Evolutionary conservation across 2,888 invertebrate genomes (phyloP).

Genomic region (Pteria penguin): DNA sequence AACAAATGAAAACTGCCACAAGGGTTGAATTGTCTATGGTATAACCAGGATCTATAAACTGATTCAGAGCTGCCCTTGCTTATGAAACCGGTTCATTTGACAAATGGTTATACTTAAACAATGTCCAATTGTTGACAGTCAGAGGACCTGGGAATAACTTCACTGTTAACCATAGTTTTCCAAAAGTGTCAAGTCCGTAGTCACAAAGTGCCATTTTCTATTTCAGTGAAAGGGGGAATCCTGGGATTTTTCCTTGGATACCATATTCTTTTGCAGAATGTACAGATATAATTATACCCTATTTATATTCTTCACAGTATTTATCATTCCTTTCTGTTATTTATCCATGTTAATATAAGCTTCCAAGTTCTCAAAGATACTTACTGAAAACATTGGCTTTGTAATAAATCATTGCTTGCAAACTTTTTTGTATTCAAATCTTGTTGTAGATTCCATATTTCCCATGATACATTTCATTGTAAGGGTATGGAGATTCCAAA

Average conservation of each 20-base stretch:
- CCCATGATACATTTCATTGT: slow-evolving; percentile 94
- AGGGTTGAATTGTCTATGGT: slow-evolving; percentile 47
- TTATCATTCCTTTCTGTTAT: slow-evolving; percentile 97
- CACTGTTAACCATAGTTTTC: slow-evolving; percentile 73
- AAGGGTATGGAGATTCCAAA: slow-evolving; percentile 95
- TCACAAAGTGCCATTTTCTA: slow-evolving; percentile 74
- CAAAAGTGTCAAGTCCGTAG: slow-evolving; percentile 70
- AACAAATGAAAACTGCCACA: slow-evolving; percentile 85
- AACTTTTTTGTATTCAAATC: slow-evolving; percentile 96
- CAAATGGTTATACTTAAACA: slow-evolving; percentile 95
- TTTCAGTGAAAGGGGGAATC: slow-evolving; percentile 91
- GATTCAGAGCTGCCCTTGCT: slow-evolving; percentile 82
- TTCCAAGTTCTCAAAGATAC: slow-evolving; percentile 97
- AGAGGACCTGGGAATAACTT: slow-evolving; percentile 63
- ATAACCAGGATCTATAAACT: slow-evolving; percentile 43
- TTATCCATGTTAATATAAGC: slow-evolving; percentile 98
- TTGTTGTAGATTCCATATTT: slow-evolving; percentile 93
- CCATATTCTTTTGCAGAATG: slow-evolving; percentile 64
- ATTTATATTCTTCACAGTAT: slow-evolving; percentile 96
- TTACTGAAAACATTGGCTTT: slow-evolving; percentile 97
- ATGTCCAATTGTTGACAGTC: slow-evolving; percentile 96
- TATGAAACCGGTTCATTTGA: slow-evolving; percentile 95
- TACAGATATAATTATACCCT: slow-evolving; percentile 93
- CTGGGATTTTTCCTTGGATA: slow-evolving; percentile 79
- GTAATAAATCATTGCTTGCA: slow-evolving; percentile 95